Evolutionary conservation across 2,797 vertebrate genomes (phyloP).

Genomic region (Gobio occitaniae): DNA sequence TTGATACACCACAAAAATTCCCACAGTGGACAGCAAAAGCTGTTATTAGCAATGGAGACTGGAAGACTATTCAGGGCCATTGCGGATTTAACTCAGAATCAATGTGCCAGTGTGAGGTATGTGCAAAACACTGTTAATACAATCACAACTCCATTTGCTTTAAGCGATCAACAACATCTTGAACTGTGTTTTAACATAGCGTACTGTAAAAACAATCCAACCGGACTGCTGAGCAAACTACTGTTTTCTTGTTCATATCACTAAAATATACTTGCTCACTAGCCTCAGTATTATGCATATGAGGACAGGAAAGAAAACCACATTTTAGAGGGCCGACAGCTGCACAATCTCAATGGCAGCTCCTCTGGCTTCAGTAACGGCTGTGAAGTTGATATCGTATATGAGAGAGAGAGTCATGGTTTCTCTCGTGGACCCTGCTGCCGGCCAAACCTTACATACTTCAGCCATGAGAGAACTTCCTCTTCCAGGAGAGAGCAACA

Average conservation of each 20-base stretch:
- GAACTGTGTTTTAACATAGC: background rate
- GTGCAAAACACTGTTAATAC: constrained; percentile 22
- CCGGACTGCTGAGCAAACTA: background rate
- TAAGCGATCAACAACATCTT: background rate
- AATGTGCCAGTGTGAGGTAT: constrained; percentile 17
- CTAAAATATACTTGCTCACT: background rate
- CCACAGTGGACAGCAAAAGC: constrained; percentile 65
- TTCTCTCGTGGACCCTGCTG: constrained; percentile 13
- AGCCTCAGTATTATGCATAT: constrained; percentile 12
- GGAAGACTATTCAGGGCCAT: constrained; percentile 57
- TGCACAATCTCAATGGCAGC: constrained; percentile 31
- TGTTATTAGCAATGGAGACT: constrained; percentile 71
- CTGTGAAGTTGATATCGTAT: constrained; percentile 42
- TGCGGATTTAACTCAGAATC: constrained; percentile 20
- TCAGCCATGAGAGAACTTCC: constrained; percentile 69
- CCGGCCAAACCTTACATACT: constrained; percentile 70
- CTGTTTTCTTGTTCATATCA: background rate
- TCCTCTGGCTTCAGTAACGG: constrained; percentile 26
- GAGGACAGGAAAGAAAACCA: constrained; percentile 35
- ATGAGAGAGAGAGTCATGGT: constrained; percentile 22
- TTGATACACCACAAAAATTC: constrained; percentile 62
- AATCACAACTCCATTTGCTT: constrained; percentile 16
- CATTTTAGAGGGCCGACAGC: constrained; percentile 11
- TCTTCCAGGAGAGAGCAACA: constrained; percentile 39
- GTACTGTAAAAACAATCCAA: background rate